Evolutionary conservation across 2,888 invertebrate genomes (phyloP).

Genomic region (Xylophagus ater): DNA sequence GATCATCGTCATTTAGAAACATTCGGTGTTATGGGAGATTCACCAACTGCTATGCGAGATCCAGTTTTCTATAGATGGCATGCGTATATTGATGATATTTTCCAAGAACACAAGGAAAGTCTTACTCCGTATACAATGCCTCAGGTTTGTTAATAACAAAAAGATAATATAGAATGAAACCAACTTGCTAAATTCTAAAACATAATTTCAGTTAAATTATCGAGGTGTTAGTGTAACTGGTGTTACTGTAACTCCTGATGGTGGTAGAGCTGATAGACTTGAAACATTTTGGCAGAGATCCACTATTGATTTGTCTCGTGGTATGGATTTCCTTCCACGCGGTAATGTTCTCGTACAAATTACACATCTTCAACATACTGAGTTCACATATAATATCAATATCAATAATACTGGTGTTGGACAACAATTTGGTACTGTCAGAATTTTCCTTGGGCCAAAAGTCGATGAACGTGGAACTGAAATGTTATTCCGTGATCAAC

Average conservation of each 20-base stretch:
- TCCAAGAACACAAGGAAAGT: slow-evolving; percentile 60
- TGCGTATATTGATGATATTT: slow-evolving; percentile 64
- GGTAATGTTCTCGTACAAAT: slow-evolving; percentile 53
- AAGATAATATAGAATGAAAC: background rate
- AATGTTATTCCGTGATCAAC: slow-evolving; percentile 46
- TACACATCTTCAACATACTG: slow-evolving; percentile 61
- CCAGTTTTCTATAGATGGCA: slow-evolving; percentile 81
- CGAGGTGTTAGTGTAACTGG: slow-evolving; percentile 46
- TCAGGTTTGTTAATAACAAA: slow-evolving; percentile 40
- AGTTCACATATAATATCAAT: slow-evolving; percentile 51
- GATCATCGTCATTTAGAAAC: slow-evolving; percentile 54
- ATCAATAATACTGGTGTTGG: slow-evolving; percentile 43
- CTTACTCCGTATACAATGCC: slow-evolving; percentile 51
- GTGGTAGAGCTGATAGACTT: slow-evolving; percentile 43
- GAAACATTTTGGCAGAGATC: slow-evolving; percentile 65
- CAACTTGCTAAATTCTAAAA: background rate
- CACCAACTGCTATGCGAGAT: slow-evolving; percentile 68
- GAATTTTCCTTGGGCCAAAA: slow-evolving; percentile 52
- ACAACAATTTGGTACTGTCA: slow-evolving; percentile 44
- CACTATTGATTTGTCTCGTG: slow-evolving; percentile 59
- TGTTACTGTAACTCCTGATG: slow-evolving; percentile 41
- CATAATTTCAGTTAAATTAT: slow-evolving; percentile 15
- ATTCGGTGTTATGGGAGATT: slow-evolving; percentile 65
- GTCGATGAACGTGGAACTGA: slow-evolving; percentile 48
- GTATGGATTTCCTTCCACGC: slow-evolving; percentile 64